A percentile compares a stretch with the other conserved stretches of the same genome.
These are phyloP conservation scores for Chaenocephalus aceratus DNA, from an alignment of 2,113 vertebrate species.

Conservation along the genomic window DNA sequence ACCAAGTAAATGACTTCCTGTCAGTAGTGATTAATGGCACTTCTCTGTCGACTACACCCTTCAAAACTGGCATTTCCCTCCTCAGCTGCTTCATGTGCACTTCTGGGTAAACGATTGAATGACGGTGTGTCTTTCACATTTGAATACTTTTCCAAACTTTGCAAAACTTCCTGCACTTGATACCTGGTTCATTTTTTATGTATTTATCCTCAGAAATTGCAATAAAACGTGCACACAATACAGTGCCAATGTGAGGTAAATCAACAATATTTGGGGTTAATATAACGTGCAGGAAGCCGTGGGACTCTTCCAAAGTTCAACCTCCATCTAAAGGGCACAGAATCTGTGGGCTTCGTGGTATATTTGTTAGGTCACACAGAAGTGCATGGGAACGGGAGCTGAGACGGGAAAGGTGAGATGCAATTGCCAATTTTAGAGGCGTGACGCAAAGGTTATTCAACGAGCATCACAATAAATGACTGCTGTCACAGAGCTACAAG, in stretches of 20 bases:
- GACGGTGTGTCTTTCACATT: not conserved
- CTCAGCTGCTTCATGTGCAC: conserved; percentile 6
- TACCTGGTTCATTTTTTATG: not conserved
- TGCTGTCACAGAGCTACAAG: conserved; percentile 11
- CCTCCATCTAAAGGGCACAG: not conserved
- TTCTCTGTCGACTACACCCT: not conserved
- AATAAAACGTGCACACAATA: not conserved
- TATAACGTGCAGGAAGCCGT: not conserved
- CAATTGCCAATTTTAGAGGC: conserved; percentile 16
- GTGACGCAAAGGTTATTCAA: conserved; percentile 4
- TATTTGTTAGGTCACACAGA: conserved; percentile 17
- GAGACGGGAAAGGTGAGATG: conserved; percentile 17
- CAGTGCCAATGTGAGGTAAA: not conserved
- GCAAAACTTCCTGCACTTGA: not conserved
- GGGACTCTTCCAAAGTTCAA: conserved; percentile 8
- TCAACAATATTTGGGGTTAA: not conserved
- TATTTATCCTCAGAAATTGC: not conserved
- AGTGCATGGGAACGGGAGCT: not conserved
- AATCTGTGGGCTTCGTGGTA: not conserved
- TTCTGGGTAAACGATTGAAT: conserved; percentile 6
- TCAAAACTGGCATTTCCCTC: conserved; percentile 20
- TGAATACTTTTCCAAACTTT: not conserved
- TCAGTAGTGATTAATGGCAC: conserved; percentile 7
- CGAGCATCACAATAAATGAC: conserved; percentile 10
- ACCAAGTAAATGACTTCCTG: not conserved